A percentile compares a stretch with the other conserved stretches of the same genome.
These are phyloP conservation scores for Rousettus madagascariensis DNA, from an alignment of 2,797 vertebrate species.

Conservation along the genomic window DNA sequence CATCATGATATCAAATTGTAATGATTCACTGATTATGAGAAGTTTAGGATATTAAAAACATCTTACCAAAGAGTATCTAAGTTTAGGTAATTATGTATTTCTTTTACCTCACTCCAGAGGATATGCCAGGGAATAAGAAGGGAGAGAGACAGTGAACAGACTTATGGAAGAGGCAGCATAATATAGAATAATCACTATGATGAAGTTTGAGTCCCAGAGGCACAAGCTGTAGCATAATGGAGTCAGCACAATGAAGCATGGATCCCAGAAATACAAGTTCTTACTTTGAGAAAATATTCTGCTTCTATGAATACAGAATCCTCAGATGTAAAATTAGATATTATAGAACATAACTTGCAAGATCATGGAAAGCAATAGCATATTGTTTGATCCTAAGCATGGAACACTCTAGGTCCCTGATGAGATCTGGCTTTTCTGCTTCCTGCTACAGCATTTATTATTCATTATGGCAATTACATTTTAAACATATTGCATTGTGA, in stretches of 20 bases:
- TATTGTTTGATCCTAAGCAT: not conserved
- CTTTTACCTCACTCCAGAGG: not conserved
- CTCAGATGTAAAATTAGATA: not conserved
- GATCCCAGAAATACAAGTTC: not conserved
- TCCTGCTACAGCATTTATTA: not conserved
- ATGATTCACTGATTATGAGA: not conserved
- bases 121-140: not conserved
- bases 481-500: not conserved
- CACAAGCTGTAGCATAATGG: not conserved
- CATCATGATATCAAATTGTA: not conserved
- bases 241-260: not conserved
- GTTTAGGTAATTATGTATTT: not conserved
- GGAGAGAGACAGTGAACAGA: not conserved
- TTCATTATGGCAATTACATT: not conserved
- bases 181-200: not conserved
- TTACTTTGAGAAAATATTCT: not conserved
- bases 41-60: not conserved
- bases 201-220: not conserved
- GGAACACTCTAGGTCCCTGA: not conserved
- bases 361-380: not conserved
- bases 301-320: not conserved
- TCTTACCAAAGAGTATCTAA: not conserved
- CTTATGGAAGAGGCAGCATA: not conserved
- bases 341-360: not conserved
- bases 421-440: not conserved